Conservation (phyloP, 2,888 invertebrate genomes). For the Parnassius smintheus region DNA sequence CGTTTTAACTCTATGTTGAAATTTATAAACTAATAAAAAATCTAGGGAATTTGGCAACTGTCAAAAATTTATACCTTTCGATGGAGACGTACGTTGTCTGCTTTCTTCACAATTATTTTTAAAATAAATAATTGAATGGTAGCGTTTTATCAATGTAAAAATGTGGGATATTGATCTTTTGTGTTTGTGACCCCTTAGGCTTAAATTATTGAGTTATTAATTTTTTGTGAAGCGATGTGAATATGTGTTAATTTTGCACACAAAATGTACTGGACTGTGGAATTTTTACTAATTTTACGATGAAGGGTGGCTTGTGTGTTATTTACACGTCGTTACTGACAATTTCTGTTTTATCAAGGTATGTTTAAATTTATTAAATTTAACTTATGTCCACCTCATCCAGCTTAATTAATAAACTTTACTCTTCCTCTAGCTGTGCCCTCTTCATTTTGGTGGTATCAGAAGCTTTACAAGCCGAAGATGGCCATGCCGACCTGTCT, state of each 20-base stretch:
- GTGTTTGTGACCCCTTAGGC: slow-evolving; percentile 22
- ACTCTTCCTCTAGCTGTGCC: slow-evolving; percentile 69
- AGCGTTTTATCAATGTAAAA: slow-evolving; percentile 27
- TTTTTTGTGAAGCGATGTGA: slow-evolving; percentile 47
- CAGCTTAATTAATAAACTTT: slow-evolving; percentile 11
- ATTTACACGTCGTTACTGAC: slow-evolving; percentile 83
- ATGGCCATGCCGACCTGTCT: slow-evolving; percentile 59
- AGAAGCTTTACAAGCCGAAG: slow-evolving; percentile 71
- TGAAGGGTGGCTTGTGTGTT: slow-evolving; percentile 82
- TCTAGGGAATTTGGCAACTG: slow-evolving; percentile 49
- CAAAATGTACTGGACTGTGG: slow-evolving; percentile 76
- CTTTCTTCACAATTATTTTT: slow-evolving; percentile 34
- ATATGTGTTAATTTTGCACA: slow-evolving; percentile 67
- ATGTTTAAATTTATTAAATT: slow-evolving; percentile 22
- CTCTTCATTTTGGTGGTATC: slow-evolving; percentile 82
- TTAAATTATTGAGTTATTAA: slow-evolving; percentile 29
- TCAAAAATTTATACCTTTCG: slow-evolving; percentile 56
- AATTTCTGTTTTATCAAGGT: slow-evolving; percentile 82
- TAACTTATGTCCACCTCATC: neutral
- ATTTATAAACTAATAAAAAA: slow-evolving; percentile 36
- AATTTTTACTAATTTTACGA: slow-evolving; percentile 76
- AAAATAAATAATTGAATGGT: slow-evolving; percentile 29
- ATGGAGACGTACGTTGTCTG: slow-evolving; percentile 42
- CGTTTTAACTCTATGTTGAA: slow-evolving; percentile 23
- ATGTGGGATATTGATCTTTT: slow-evolving; percentile 10